Percentiles rank a stretch among this genome's conserved stretches.
Evolutionary conservation across 2,888 invertebrate genomes (phyloP).

Genomic region (Hemistola chrysoprasaria): DNA sequence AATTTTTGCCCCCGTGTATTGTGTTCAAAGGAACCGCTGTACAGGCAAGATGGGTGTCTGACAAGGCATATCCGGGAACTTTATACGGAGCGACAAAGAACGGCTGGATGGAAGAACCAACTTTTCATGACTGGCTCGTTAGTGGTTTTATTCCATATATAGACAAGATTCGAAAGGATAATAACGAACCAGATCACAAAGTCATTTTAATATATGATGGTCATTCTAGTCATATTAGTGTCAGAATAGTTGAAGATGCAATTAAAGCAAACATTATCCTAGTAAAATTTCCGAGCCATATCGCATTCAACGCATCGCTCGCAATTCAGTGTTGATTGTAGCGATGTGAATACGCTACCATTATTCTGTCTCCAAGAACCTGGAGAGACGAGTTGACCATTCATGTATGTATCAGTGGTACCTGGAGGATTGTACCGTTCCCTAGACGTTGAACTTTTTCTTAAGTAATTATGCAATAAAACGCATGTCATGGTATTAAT

Average conservation of each 20-base stretch:
- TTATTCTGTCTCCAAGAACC: neutral
- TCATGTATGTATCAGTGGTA: neutral
- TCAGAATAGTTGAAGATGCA: conserved; percentile 8
- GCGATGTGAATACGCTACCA: neutral
- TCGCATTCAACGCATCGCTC: too few relatives aligned
- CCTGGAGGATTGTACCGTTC: neutral
- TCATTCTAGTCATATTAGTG: conserved; percentile 9
- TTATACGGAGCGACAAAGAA: conserved; percentile 14
- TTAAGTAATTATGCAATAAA: neutral
- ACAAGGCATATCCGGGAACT: conserved; percentile 13
- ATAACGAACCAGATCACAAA: neutral
- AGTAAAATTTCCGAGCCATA: conserved; percentile 6
- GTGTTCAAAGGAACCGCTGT: conserved; percentile 14
- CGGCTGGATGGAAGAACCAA: conserved; percentile 13
- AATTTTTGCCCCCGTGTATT: conserved; percentile 6
- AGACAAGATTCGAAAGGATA: neutral
- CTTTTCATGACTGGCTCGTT: conserved; percentile 4
- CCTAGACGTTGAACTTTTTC: neutral
- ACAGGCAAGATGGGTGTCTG: conserved; percentile 13
- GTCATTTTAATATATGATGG: conserved; percentile 10
- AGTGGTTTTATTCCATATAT: conserved; percentile 9
- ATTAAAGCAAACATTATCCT: conserved; percentile 6
- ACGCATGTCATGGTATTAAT: neutral
- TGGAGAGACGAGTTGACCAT: neutral
- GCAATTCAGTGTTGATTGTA: too few relatives aligned